These are phyloP conservation scores for Eumerus sabulonum DNA, from an alignment of 2,888 invertebrate genomes.

Conservation along the genomic window DNA sequence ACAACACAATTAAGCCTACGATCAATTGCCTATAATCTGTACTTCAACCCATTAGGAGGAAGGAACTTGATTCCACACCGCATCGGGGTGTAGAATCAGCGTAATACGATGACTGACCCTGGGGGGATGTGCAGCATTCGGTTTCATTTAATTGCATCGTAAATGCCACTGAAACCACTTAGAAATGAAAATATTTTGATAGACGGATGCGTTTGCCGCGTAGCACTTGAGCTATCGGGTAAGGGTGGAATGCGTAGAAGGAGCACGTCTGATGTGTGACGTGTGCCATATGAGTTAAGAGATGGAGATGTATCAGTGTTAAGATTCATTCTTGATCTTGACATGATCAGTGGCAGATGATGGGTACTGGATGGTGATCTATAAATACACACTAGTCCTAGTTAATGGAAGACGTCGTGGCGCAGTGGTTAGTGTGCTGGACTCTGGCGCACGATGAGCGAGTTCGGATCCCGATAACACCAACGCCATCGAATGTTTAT, in stretches of 20 bases:
- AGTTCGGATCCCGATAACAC: too few species aligned
- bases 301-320: conserved; percentile 3
- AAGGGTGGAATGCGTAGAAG: not conserved
- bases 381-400: conserved; percentile 28
- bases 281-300: conserved; percentile 35
- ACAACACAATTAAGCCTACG: too few species aligned
- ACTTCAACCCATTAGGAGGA: conserved; percentile 29
- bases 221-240: conserved; percentile 43
- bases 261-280: conserved; percentile 16
- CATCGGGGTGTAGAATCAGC: conserved; percentile 24
- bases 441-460: too few species aligned
- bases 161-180: conserved; percentile 55
- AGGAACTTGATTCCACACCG: conserved; percentile 10
- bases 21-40: conserved; percentile 53
- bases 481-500: too few species aligned
- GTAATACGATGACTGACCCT: conserved; percentile 35
- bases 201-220: conserved; percentile 29
- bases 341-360: conserved; percentile 50
- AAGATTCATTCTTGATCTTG: conserved; percentile 51
- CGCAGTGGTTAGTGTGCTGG: too few species aligned
- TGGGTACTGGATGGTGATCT: conserved; percentile 22
- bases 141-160: conserved; percentile 38
- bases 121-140: conserved; percentile 4
- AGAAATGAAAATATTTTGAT: conserved; percentile 65
- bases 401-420: conserved; percentile 17